These are phyloP conservation scores for Scaptodrosophila latifasciaeformis DNA, from an alignment of 2,888 invertebrate species.

Conservation along the genomic window DNA sequence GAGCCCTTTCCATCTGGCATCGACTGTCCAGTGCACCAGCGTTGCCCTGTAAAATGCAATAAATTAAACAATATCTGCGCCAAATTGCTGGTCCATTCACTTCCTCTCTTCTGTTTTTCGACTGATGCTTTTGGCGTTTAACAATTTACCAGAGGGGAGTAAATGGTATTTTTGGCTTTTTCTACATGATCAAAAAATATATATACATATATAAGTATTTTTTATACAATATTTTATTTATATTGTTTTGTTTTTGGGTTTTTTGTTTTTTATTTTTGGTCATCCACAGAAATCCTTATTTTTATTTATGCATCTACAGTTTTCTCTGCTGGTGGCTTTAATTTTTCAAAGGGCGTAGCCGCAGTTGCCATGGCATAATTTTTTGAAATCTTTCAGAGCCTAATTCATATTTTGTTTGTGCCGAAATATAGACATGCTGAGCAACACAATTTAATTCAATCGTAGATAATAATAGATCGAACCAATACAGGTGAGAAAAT, in stretches of 20 bases:
- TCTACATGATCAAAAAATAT: no score
- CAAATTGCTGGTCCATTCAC: constrained; percentile 63
- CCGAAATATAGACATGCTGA: no score
- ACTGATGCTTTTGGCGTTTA: constrained; percentile 62
- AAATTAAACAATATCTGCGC: constrained; percentile 67
- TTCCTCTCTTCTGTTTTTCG: constrained; percentile 35
- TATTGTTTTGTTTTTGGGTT: background rate
- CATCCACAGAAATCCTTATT: constrained; percentile 5
- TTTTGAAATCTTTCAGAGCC: no score
- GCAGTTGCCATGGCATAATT: no score
- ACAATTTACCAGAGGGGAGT: constrained; percentile 50
- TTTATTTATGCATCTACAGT: constrained; percentile 31
- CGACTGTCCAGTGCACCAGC: no score
- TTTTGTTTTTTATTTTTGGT: constrained; percentile 14
- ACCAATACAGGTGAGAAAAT: constrained; percentile 39
- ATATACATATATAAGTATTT: background rate
- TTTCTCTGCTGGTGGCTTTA: constrained; percentile 47
- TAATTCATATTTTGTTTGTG: no score
- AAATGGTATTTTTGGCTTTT: background rate
- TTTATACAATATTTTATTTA: constrained; percentile 5
- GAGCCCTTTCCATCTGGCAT: no score
- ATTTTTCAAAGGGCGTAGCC: constrained; percentile 23
- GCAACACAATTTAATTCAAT: constrained; percentile 57
- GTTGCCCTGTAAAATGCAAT: constrained; percentile 66
- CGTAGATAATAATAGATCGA: constrained; percentile 57